Evolutionary conservation across 2,113 vertebrate species (phyloP).

Genomic region (Zosterops lateralis): DNA sequence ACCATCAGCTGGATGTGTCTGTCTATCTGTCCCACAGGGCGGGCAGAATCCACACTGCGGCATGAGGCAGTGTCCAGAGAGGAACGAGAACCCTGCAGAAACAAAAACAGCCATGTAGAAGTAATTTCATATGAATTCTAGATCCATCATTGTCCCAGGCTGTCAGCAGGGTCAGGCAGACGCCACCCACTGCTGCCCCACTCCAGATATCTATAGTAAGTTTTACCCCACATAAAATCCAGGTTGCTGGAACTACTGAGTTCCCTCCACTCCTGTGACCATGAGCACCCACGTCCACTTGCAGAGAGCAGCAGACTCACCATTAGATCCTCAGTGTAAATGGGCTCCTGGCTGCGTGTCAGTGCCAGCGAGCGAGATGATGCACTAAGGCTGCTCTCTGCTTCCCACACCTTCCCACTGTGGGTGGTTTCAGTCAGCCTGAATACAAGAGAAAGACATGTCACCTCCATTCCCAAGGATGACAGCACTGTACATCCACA

Average conservation of each 20-base stretch:
- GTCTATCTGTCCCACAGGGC: constrained; percentile 92
- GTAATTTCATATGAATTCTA: not conserved
- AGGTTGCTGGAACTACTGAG: not conserved
- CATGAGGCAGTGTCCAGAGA: constrained; percentile 74
- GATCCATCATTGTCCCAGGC: not conserved
- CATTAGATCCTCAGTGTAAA: constrained; percentile 80
- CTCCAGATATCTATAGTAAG: not conserved
- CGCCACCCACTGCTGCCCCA: not conserved
- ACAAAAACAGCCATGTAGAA: not conserved
- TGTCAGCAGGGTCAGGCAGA: not conserved
- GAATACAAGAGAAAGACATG: not conserved
- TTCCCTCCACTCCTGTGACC: not conserved
- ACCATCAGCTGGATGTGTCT: constrained; percentile 95
- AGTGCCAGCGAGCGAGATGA: constrained; percentile 79
- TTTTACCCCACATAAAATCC: not conserved
- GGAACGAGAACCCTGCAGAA: constrained; percentile 78
- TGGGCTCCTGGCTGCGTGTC: constrained; percentile 92
- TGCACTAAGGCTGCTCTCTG: constrained; percentile 71
- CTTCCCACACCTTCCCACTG: constrained; percentile 82
- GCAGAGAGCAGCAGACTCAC: constrained; percentile 60
- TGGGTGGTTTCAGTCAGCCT: constrained; percentile 91
- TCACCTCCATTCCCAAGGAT: not conserved
- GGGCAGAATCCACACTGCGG: constrained; percentile 79
- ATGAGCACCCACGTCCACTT: not conserved
- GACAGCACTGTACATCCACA: not conserved